Base-by-base conservation (phyloP, 2,888 invertebrate genomes). In the Plutella xylostella region DNA sequence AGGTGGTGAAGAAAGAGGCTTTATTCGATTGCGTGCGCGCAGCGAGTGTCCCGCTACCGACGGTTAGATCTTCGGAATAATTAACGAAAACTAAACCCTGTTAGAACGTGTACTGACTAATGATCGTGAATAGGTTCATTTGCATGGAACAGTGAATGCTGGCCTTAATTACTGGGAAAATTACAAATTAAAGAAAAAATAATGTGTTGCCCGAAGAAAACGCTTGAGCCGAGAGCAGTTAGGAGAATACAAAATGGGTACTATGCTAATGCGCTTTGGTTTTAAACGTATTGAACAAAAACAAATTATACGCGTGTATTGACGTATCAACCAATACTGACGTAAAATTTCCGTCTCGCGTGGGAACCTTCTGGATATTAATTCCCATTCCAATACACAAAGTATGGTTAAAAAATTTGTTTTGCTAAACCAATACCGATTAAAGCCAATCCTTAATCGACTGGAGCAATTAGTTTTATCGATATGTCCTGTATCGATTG, bases 51-150 rank as follows among this genome's bases (percentile, higher is more conserved):
- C 56, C 52, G 53, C 56, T 53, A 56, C 57, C 9, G 14, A 65
- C 63, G 15, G 61, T 72, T 67, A 72, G 67, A 71, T 61, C 67
- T 60, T 57, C 56, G 65, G 71, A 69, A 69, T 79, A 78, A 82
- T 82, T 82, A 82, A 78, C 71, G 66, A 79, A 80, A 80, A 77
- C 70, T 75, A 72, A 65, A 70, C 67, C 76, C 70, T 71, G 70
- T n/a, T 75, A 73, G 69, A 67, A 71, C 77, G 69, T 74, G 78
- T 76, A 68, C 65, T 51, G 68, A 72, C 80, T 83, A 82, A 82
- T 82, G 80, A 80, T 82, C 74, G 71, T 60, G 75, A 74, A 74
- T 74, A 70, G 67, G 59, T 73, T 82, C 79, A 83, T 83, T 82
- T 80, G 78, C 83, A 83, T 82, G 65, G 66, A 82, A 83, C 80